Base-by-base conservation (phyloP, 2,113 vertebrate species). In the Erpornis zantholeuca region DNA sequence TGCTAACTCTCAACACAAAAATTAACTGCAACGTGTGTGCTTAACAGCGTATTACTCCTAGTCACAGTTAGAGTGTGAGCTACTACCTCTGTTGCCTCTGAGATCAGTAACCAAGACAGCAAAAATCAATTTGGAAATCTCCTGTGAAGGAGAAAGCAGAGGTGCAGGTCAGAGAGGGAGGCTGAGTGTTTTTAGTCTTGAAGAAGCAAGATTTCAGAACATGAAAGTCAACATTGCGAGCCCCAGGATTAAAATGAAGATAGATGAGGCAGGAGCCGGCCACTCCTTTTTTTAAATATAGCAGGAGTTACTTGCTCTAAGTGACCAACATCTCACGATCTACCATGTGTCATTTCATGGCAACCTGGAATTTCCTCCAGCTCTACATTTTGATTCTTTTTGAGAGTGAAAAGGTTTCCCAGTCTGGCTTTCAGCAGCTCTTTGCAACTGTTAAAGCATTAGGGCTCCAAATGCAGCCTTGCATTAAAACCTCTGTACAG, bases 141-240 rank as follows among this genome's bases (percentile, higher is more conserved):
- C 36, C 45, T 66, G 56, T 49, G 52, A 73, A 87, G 24, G 47
- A 57, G 47, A 13, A 65, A n/a, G 38, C 27, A 23, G 15, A 78
- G 22, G 16, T 70, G 31, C 31, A 33, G 52, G 36, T 88, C 47
- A 69, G 25, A 71, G 3, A 44, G 45, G 11, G 29, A 83, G 29
- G 20, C 35, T 90, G 27, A 63, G 15, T n/a, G 35, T 15, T 12
- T 0, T 40, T 54, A 18, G 24, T 77, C 11, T 78, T 64, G 45
- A 64, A 81, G 56, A 94, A 64, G 11, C 8, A 31, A 53, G 20
- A 42, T 70, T 82, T 93, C 42, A 44, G 31, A 52, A 57, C 1
- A 1, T 17, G 6, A 9, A 65, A 71, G 28, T 53, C 3, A 12
- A 1, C 71, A 36, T 20, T 0, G 3, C 0, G 10, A 82, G 19